Base-by-base conservation (phyloP, 2,113 vertebrate genomes). In the Origma solitaria region DNA sequence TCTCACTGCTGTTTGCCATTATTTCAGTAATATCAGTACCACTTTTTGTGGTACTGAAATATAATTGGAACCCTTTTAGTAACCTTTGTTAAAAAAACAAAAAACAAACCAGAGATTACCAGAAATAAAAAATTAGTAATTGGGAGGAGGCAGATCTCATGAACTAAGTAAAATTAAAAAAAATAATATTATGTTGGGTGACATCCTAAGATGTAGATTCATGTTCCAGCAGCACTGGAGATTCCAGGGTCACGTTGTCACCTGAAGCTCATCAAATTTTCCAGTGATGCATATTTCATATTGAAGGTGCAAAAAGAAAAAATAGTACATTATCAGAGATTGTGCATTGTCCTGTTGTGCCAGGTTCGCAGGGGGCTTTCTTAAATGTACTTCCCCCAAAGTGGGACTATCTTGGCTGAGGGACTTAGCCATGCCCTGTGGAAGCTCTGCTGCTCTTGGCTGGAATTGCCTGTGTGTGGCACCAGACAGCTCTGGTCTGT, bases 401-500 rank as follows among this genome's bases (percentile, higher is more conserved):
- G 17, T 22, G 7, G 11, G 13, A 31, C 22, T 2, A 5, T 4
- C 16, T 53, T 35, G 31, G 6, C 53, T 35, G 61, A 54, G 54
- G 38, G n/a, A 8, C 24, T 76, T 2, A 12, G n/a, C 38, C 24
- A 8, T 15, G 24, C 11, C 7, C 11, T n/a, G 10, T 0, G 0
- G 20, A 11, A 27, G 15, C 15, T 35, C 4, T 3, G 5, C 10
- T 64, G 23, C 2, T 65, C 44, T 40, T 9, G 17, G 10, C 27
- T 54, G 70, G 58, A 44, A 11, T 23, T 2, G 0, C 13, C 38
- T 30, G 2, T 49, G 58, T 27, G 25, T 1, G 3, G 50, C 50
- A 35, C 0, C 3, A 15, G 24, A 30, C 9, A 82, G 6, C 4
- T 30, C 37, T 0, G 0, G 9, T 12, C 13, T 19, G 15, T 42